These are phyloP conservation scores for Dendrocincla fuliginosa DNA, from an alignment of 2,797 vertebrate species.

Conservation along the genomic window DNA sequence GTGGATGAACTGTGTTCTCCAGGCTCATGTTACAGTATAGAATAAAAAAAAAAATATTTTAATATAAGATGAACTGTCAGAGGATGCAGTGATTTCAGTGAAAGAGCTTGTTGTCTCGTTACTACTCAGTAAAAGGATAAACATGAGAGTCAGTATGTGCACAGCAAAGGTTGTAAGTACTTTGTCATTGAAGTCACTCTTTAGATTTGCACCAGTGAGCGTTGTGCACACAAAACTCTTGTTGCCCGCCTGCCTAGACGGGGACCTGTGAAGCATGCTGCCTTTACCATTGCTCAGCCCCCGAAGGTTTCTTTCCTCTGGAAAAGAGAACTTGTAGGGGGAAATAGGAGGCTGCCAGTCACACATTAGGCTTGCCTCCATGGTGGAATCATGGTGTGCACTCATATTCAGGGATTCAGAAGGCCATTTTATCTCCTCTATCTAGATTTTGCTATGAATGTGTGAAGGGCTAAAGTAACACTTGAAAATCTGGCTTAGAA, in stretches of 20 bases:
- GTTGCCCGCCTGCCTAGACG: neutral
- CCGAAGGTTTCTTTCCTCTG: neutral
- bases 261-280: neutral
- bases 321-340: neutral
- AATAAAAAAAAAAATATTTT: neutral
- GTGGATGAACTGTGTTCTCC: neutral
- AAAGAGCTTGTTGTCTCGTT: neutral
- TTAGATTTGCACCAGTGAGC: neutral
- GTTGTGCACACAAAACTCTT: neutral
- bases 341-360: neutral
- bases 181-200: neutral
- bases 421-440: neutral
- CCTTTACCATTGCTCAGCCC: neutral
- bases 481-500: neutral
- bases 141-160: neutral
- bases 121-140: neutral
- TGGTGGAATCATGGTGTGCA: neutral
- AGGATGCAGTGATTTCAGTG: neutral
- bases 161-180: neutral
- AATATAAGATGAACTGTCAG: neutral
- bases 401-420: neutral
- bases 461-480: neutral
- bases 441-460: neutral
- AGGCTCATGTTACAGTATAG: neutral
- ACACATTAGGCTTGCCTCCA: fast-evolving